phyloP scores from a whole-genome alignment of 2,888 invertebrate species.

The Ariolimax columbianus region DNA sequence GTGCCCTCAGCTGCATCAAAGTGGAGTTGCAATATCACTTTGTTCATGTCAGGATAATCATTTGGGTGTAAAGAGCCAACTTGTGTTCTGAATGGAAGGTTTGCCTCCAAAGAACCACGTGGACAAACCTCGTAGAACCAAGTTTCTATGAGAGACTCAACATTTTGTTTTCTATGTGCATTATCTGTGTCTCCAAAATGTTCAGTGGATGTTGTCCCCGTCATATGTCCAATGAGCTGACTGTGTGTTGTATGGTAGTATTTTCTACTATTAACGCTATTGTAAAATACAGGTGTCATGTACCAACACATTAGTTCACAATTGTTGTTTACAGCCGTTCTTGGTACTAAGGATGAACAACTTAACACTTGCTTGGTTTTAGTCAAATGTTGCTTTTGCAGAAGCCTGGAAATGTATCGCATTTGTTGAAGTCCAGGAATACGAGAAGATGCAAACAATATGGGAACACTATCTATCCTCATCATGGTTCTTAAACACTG shows the following conservation, averaged over 20 bases:
- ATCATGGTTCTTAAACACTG: not conserved
- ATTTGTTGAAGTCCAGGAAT: not conserved
- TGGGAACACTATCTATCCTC: not conserved
- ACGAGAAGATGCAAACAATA: not conserved
- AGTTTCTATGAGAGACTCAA: constrained; percentile 44
- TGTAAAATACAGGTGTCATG: not conserved
- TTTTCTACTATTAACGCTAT: not conserved
- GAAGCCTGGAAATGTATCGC: not conserved
- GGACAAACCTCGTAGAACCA: constrained; percentile 51
- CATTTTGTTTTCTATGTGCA: not conserved
- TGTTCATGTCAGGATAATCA: constrained; percentile 45
- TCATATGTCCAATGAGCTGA: not conserved
- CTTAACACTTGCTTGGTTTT: not conserved
- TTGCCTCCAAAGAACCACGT: constrained; percentile 28
- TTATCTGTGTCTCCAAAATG: not conserved
- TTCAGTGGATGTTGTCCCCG: not conserved
- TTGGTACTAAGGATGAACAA: not conserved
- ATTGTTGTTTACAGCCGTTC: not conserved
- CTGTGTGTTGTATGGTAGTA: constrained; percentile 11
- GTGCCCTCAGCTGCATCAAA: not conserved
- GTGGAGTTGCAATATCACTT: constrained; percentile 46
- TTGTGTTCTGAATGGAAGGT: constrained; percentile 46
- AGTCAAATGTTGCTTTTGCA: not conserved
- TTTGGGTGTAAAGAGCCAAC: constrained; percentile 37
- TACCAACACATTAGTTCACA: not conserved